These are phyloP conservation scores for Tipula confusa DNA, from an alignment of 2,888 invertebrate species.

Conservation along the genomic window DNA sequence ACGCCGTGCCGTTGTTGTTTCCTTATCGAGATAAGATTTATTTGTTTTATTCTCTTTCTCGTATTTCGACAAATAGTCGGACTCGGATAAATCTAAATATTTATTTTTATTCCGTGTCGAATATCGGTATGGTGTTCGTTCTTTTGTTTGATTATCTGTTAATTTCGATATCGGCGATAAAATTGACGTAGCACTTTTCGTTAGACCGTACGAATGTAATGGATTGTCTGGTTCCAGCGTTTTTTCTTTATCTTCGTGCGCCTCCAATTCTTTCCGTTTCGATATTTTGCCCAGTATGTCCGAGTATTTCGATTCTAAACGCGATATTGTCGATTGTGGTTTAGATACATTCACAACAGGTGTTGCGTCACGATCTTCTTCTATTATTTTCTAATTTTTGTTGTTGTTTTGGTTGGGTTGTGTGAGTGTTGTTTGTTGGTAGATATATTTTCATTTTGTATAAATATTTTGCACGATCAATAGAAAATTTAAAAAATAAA, in stretches of 20 bases:
- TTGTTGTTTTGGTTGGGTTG: not conserved
- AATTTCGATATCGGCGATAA: constrained; percentile 30
- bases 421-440: not conserved
- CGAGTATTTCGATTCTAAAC: constrained; percentile 75
- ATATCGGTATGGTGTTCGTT: constrained; percentile 47
- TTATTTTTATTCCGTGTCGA: constrained; percentile 42
- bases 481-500: not conserved
- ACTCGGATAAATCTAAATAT: constrained; percentile 44
- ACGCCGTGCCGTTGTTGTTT: constrained; percentile 34
- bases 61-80: constrained; percentile 40
- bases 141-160: constrained; percentile 34
- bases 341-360: constrained; percentile 38
- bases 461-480: not conserved
- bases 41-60: not conserved
- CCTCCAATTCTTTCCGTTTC: constrained; percentile 49
- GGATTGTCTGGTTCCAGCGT: constrained; percentile 61
- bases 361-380: constrained; percentile 47
- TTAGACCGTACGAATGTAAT: constrained; percentile 34
- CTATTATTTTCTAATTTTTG: constrained; percentile 20
- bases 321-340: constrained; percentile 55
- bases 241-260: constrained; percentile 61
- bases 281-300: constrained; percentile 67
- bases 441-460: not conserved
- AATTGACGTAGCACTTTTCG: constrained; percentile 52
- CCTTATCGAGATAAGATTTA: not conserved